A percentile compares a stretch with the other conserved stretches of the same genome.
Conservation (phyloP, 2,888 invertebrate species). For the Eupeodes latifasciatus region DNA sequence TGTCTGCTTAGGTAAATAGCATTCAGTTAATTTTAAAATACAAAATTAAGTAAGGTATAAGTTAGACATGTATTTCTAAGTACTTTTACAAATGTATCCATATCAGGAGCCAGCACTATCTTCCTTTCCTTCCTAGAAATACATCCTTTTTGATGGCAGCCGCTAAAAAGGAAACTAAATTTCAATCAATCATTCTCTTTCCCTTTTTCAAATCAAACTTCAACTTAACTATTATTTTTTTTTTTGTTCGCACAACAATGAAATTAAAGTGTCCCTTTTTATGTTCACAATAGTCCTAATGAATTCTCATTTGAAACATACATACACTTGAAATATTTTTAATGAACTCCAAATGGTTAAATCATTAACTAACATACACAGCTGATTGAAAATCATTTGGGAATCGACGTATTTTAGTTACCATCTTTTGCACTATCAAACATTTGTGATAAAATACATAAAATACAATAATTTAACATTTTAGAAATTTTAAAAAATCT, state of each 20-base stretch:
- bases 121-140: conserved; percentile 43
- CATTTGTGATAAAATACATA: not conserved
- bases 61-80: too few relatives aligned
- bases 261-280: conserved; percentile 62
- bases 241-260: conserved; percentile 32
- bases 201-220: conserved; percentile 26
- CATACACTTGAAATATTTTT: conserved; percentile 42
- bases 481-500: not conserved
- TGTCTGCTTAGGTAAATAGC: too few relatives aligned
- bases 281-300: conserved; percentile 68
- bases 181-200: conserved; percentile 67
- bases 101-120: not conserved
- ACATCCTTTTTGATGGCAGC: conserved; percentile 29
- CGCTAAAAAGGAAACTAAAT: conserved; percentile 33
- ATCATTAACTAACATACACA: conserved; percentile 47
- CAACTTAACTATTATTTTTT: conserved; percentile 34
- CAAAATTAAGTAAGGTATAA: too few relatives aligned
- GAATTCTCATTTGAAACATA: conserved; percentile 54
- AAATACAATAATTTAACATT: not conserved
- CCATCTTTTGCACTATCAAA: not conserved
- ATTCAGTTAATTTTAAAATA: too few relatives aligned
- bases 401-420: not conserved
- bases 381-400: not conserved
- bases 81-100: too few relatives aligned
- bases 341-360: conserved; percentile 44